phyloP scores from a whole-genome alignment of 1,140 invertebrate species.

The Ips typographus region DNA sequence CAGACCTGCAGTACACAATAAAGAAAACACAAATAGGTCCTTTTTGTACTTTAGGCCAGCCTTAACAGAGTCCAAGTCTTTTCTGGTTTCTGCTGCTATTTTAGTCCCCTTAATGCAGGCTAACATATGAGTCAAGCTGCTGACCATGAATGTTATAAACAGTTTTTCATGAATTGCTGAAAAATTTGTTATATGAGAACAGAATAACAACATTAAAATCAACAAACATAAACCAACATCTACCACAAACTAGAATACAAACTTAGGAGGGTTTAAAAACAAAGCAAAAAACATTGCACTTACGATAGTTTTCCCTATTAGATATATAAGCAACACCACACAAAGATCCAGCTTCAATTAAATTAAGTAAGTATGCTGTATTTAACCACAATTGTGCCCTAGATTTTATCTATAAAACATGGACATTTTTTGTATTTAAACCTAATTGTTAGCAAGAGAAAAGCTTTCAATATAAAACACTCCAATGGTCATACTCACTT shows the following conservation, averaged over 20 bases:
- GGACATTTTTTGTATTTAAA: constrained; percentile 10
- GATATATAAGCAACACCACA: constrained; percentile 91
- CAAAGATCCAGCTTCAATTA: constrained; percentile 78
- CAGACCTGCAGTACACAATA: constrained; percentile 76
- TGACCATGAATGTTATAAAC: constrained; percentile 89
- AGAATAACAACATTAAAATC: constrained; percentile 17
- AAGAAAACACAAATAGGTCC: constrained; percentile 72
- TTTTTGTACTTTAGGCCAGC: constrained; percentile 65
- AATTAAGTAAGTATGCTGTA: constrained; percentile 81
- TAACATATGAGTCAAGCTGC: constrained; percentile 83
- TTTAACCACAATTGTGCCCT: constrained; percentile 65
- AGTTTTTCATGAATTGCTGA: constrained; percentile 89
- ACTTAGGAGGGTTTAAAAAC: too few relatives aligned
- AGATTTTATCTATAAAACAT: constrained; percentile 52
- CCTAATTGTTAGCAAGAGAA: neutral
- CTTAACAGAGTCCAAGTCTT: constrained; percentile 43
- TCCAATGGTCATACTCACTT: constrained; percentile 34
- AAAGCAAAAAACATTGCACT: constrained; percentile 40
- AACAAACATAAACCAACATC: neutral
- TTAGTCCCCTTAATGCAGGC: constrained; percentile 59
- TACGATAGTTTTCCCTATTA: constrained; percentile 93
- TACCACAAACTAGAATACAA: too few relatives aligned
- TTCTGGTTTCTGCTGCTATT: constrained; percentile 45
- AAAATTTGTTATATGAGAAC: constrained; percentile 25
- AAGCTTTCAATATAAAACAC: neutral